Conservation (phyloP, 1,140 invertebrate species). For the Lepidurus couesii region DNA sequence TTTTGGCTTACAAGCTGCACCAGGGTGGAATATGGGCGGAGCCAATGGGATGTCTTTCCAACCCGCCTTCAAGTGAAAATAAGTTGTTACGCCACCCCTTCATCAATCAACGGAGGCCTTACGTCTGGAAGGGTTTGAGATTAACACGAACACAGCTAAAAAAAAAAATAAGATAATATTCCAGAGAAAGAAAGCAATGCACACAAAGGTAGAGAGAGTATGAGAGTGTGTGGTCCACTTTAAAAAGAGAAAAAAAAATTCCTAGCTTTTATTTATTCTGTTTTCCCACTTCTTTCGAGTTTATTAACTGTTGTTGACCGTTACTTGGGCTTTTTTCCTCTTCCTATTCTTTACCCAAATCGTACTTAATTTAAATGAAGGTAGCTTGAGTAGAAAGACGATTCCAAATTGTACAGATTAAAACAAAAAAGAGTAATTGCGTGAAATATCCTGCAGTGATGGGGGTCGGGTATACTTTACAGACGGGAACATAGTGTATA, state of each 20-base stretch:
- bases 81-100: neutral
- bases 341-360: constrained; percentile 8
- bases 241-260: neutral
- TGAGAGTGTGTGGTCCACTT: neutral
- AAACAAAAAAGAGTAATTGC: neutral
- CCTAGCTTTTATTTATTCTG: constrained; percentile 13
- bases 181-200: neutral
- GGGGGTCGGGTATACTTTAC: neutral
- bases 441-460: neutral
- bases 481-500: neutral
- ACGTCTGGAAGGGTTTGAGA: neutral
- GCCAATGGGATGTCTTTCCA: constrained; percentile 8
- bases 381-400: neutral
- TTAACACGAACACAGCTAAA: neutral
- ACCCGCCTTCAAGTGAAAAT: constrained; percentile 7
- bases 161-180: neutral
- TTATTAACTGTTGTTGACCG: constrained; percentile 1
- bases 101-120: constrained; percentile 17
- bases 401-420: constrained; percentile 11
- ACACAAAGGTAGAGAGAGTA: neutral
- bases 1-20: neutral
- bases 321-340: constrained; percentile 5
- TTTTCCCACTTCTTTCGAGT: neutral
- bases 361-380: constrained; percentile 16
- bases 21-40: neutral